These are phyloP conservation scores for Therioaphis trifolii DNA, from an alignment of 2,888 invertebrate species.

Conservation along the genomic window DNA sequence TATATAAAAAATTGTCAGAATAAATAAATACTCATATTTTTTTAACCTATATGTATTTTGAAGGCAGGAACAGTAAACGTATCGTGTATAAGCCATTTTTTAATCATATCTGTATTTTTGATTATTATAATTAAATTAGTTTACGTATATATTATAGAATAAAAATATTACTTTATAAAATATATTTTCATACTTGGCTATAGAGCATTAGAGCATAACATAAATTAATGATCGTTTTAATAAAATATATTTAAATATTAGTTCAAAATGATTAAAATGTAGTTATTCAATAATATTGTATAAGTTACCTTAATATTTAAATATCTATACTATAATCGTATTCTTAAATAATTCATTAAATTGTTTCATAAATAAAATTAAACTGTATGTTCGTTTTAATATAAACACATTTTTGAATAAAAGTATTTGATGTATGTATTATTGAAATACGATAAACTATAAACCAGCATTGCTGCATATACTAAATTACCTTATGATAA, in stretches of 20 bases:
- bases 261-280: constrained; percentile 24
- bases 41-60: too few relatives aligned
- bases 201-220: constrained; percentile 31
- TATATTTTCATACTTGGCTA: background rate
- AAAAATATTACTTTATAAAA: background rate
- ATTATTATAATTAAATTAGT: constrained; percentile 15
- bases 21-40: too few relatives aligned
- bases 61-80: background rate
- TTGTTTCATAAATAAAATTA: too few relatives aligned
- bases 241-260: constrained; percentile 34
- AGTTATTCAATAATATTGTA: constrained; percentile 34
- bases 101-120: constrained; percentile 5
- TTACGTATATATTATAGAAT: background rate
- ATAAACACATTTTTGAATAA: too few relatives aligned
- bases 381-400: too few relatives aligned
- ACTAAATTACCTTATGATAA: too few relatives aligned
- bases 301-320: constrained; percentile 32
- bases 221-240: constrained; percentile 31
- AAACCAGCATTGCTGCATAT: too few relatives aligned
- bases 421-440: too few relatives aligned
- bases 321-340: constrained; percentile 13
- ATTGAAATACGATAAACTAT: too few relatives aligned
- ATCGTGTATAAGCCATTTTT: background rate
- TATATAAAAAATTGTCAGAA: too few relatives aligned
- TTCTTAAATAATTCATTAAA: too few relatives aligned